Conservation (phyloP, 2,888 invertebrate genomes). For the Sicus ferrugineus region DNA sequence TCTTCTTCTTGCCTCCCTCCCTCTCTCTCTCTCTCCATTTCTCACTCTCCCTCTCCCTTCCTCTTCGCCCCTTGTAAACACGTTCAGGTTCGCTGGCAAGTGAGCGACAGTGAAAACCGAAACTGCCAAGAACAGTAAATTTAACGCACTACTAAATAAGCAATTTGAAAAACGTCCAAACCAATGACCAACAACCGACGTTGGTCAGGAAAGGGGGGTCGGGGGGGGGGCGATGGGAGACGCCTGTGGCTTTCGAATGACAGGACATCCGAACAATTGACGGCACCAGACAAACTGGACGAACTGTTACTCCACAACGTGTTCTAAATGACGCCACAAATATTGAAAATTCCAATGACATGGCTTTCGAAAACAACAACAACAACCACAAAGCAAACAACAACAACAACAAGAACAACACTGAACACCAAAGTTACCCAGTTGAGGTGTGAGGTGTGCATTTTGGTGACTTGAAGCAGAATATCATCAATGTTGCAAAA, state of each 20-base stretch:
- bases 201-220: background rate
- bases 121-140: constrained; percentile 47
- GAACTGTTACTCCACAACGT: background rate
- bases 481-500: background rate
- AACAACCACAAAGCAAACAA: background rate
- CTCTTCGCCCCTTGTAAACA: no score
- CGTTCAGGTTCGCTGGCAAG: background rate
- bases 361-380: background rate
- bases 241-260: background rate
- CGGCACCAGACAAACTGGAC: background rate
- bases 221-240: background rate
- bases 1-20: no score
- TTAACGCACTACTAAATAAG: constrained; percentile 63
- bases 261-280: background rate
- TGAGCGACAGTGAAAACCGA: background rate
- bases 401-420: constrained; percentile 4
- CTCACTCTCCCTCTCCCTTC: no score
- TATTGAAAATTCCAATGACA: no score
- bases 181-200: constrained; percentile 47
- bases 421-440: background rate
- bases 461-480: no score
- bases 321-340: constrained; percentile 6
- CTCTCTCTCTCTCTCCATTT: no score
- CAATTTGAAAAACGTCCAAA: constrained; percentile 63
- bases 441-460: background rate